phyloP scores from a whole-genome alignment of 2,113 vertebrate genomes.

The Dicentrarchus labrax region DNA sequence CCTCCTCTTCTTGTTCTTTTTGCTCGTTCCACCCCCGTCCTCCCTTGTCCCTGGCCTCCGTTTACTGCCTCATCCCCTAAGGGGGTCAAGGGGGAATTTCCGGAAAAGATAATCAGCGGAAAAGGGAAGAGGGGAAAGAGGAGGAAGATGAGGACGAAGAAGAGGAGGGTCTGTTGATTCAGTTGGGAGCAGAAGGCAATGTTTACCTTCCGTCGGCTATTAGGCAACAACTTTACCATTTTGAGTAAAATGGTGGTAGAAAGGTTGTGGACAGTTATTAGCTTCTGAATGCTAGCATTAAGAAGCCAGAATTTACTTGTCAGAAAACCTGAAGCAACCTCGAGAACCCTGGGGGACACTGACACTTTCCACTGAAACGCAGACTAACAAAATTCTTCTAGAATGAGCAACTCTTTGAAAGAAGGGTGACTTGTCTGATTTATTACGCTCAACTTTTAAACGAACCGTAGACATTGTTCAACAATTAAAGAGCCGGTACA shows the following conservation, averaged over 20 bases:
- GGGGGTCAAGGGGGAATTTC: slow-evolving; percentile 65
- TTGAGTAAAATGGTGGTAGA: slow-evolving; percentile 14
- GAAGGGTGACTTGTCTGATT: neutral
- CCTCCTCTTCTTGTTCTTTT: slow-evolving; percentile 12
- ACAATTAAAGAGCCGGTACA: neutral
- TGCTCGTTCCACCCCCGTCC: slow-evolving; percentile 37
- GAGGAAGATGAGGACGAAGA: slow-evolving; percentile 29
- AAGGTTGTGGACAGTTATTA: neutral
- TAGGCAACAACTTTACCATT: slow-evolving; percentile 37
- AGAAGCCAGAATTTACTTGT: no score
- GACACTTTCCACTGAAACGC: neutral
- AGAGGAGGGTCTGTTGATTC: slow-evolving; percentile 34
- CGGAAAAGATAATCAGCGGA: slow-evolving; percentile 55
- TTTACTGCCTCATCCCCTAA: slow-evolving; percentile 56
- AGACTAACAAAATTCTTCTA: neutral
- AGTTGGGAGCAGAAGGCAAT: slow-evolving; percentile 38
- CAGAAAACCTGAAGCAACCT: neutral
- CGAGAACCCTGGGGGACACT: neutral
- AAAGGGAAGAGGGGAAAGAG: neutral
- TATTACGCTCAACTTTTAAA: neutral
- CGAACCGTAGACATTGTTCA: neutral
- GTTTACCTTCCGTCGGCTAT: slow-evolving; percentile 38
- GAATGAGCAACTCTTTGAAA: neutral
- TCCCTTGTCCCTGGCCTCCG: slow-evolving; percentile 40
- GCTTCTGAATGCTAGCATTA: neutral